Evolutionary conservation across 2,797 vertebrate species (phyloP).

Genomic region (Dicrostonyx torquatus): DNA sequence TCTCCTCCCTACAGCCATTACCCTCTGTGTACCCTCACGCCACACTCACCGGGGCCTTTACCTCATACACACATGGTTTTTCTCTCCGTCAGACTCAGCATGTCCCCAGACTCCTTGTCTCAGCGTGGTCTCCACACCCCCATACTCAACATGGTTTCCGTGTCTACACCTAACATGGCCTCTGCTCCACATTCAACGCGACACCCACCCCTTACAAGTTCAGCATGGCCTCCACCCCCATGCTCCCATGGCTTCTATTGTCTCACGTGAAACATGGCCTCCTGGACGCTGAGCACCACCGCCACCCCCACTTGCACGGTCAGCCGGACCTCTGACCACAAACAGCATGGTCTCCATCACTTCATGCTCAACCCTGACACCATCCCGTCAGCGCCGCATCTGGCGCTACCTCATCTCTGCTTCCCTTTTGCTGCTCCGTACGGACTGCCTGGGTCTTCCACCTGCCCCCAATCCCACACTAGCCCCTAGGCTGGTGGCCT

Average conservation of each 20-base stretch:
- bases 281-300: background rate
- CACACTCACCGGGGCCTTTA: background rate
- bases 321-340: background rate
- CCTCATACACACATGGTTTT: background rate
- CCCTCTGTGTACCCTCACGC: no score
- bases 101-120: no score
- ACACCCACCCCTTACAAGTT: no score
- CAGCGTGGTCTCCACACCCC: no score
- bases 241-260: background rate
- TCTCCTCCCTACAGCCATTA: background rate
- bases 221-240: rapidly evolving
- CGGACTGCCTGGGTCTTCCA: no score
- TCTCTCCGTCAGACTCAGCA: background rate
- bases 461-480: background rate
- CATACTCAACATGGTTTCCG: background rate
- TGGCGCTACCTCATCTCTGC: rapidly evolving
- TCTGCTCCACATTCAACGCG: background rate
- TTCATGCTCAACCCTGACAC: rapidly evolving
- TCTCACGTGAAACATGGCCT: background rate
- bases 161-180: background rate
- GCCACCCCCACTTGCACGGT: background rate
- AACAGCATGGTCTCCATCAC: background rate
- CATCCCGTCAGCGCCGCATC: rapidly evolving
- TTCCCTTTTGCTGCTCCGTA: background rate
- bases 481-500: rapidly evolving